Evolutionary conservation across 2,888 invertebrate species (phyloP).

Genomic region (Nomada ruficornis): DNA sequence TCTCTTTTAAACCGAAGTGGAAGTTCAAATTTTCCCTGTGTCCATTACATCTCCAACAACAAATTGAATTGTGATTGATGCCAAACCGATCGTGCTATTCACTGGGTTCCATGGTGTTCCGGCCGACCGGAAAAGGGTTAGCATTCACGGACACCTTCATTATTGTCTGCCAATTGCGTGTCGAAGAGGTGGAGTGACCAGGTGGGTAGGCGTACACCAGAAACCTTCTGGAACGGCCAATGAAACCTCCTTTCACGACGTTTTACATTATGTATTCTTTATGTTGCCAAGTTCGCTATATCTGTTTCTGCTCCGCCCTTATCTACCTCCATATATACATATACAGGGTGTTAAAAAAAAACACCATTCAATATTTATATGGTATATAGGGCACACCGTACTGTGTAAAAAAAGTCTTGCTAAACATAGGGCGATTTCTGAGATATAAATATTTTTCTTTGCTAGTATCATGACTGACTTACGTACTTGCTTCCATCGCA

Average conservation of each 20-base stretch:
- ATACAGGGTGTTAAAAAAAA: neutral
- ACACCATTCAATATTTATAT: no score
- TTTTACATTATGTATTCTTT: conserved; percentile 81
- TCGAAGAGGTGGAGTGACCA: conserved; percentile 79
- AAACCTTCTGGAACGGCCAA: conserved; percentile 77
- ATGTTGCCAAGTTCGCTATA: conserved; percentile 82
- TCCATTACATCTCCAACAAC: no score
- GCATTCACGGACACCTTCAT: conserved; percentile 58
- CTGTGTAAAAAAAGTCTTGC: no score
- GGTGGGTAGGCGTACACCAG: conserved; percentile 80
- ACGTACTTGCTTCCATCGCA: no score
- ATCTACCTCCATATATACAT: conserved; percentile 46
- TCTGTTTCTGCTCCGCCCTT: conserved; percentile 82
- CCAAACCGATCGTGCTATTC: neutral
- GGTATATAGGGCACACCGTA: no score
- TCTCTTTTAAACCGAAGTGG: no score
- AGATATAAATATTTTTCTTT: no score
- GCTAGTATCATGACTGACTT: no score
- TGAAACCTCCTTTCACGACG: conserved; percentile 78
- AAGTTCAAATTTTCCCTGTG: no score
- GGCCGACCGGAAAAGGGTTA: conserved; percentile 31
- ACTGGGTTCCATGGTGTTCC: conserved; percentile 8
- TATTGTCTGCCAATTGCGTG: conserved; percentile 77
- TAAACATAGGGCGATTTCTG: no score
- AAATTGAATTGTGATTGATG: no score